phyloP scores from a whole-genome alignment of 2,113 vertebrate species.

The Hemiscyllium ocellatum region DNA sequence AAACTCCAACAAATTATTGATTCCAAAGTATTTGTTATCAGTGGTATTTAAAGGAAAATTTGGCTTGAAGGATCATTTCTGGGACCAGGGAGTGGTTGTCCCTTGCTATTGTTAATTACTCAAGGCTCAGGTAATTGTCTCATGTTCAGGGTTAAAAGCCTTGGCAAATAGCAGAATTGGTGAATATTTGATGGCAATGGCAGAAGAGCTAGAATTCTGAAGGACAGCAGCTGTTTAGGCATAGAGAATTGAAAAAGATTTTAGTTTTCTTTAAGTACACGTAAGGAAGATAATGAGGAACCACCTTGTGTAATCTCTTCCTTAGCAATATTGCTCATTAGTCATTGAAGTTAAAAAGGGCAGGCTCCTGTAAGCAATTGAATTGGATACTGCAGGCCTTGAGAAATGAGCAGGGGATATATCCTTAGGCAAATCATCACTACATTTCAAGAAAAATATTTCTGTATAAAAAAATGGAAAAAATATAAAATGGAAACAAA shows the following conservation, averaged over 20 bases:
- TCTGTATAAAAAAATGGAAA: neutral
- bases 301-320: neutral
- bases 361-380: neutral
- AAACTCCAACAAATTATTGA: neutral
- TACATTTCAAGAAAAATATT: neutral
- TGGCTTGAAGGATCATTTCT: neutral
- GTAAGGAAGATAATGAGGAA: neutral
- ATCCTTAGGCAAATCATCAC: neutral
- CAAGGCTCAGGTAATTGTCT: neutral
- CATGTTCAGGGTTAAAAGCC: neutral
- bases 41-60: neutral
- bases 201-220: neutral
- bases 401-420: neutral
- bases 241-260: too few relatives aligned
- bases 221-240: neutral
- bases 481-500: neutral
- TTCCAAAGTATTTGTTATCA: neutral
- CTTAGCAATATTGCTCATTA: neutral
- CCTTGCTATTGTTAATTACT: too few relatives aligned
- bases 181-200: neutral
- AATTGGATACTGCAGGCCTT: neutral
- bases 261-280: neutral
- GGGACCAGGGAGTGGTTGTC: too few relatives aligned
- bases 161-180: neutral
- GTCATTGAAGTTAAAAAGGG: neutral